Conservation (phyloP, 2,888 invertebrate genomes). For the Heteromurus nitidus region DNA sequence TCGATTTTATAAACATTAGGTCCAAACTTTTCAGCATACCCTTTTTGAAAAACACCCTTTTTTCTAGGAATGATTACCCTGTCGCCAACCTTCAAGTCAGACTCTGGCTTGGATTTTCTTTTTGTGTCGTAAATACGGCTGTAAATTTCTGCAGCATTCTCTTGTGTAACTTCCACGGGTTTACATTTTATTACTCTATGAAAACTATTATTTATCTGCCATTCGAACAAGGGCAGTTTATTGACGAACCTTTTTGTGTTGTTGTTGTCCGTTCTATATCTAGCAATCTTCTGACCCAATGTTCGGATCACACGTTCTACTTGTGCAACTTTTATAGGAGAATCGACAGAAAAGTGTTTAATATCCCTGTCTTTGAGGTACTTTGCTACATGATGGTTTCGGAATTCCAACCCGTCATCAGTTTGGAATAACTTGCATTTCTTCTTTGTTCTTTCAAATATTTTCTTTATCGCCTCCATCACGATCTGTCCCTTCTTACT, state of each 20-base stretch:
- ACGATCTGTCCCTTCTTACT: conserved; percentile 39
- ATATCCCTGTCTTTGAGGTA: conserved; percentile 11
- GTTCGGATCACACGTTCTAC: conserved; percentile 45
- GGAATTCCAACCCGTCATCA: conserved; percentile 56
- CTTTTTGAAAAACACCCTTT: not conserved
- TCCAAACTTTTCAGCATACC: not conserved
- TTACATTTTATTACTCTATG: not conserved
- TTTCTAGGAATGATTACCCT: not conserved
- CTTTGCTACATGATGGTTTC: conserved; percentile 8
- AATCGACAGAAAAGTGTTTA: conserved; percentile 24
- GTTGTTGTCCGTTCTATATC: conserved; percentile 16
- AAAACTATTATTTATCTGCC: not conserved
- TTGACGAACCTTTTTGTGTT: conserved; percentile 21
- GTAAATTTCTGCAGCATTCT: not conserved
- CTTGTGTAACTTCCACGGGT: not conserved
- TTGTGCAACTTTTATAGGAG: conserved; percentile 18
- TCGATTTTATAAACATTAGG: not conserved
- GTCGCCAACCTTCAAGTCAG: not conserved
- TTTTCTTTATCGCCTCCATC: conserved; percentile 6
- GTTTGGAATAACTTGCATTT: conserved; percentile 2
- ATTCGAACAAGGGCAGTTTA: not conserved
- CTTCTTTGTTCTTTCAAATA: conserved; percentile 31
- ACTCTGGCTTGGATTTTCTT: not conserved
- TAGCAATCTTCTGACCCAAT: not conserved
- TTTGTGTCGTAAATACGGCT: not conserved